phyloP scores from a whole-genome alignment of 2,113 vertebrate genomes.

The Archilochus colubris region DNA sequence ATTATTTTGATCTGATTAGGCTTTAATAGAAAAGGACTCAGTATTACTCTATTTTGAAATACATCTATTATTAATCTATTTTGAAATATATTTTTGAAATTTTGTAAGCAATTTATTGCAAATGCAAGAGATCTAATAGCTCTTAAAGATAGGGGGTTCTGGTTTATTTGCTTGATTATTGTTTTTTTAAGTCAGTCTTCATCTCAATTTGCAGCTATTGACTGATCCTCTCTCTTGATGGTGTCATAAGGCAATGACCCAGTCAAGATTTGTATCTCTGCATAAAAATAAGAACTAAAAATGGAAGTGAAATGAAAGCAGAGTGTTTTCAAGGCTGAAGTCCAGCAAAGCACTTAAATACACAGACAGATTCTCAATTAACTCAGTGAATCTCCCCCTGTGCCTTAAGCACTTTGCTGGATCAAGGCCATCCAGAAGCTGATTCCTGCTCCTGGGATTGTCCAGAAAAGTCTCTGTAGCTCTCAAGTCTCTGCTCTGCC shows the following conservation, averaged over 20 bases:
- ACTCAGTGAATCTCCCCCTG: background rate
- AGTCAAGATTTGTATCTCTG: background rate
- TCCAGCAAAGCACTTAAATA: constrained; percentile 31
- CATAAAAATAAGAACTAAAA: background rate
- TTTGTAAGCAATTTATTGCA: background rate
- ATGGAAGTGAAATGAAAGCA: background rate
- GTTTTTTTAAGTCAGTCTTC: background rate
- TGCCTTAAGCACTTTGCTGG: background rate
- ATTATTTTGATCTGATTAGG: background rate
- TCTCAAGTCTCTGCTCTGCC: background rate
- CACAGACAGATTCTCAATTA: background rate
- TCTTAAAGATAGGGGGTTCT: background rate
- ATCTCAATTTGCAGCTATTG: background rate
- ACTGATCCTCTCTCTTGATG: background rate
- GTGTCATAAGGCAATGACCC: background rate
- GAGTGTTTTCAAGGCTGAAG: background rate
- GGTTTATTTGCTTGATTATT: no score
- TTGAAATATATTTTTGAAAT: background rate
- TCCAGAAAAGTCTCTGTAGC: background rate
- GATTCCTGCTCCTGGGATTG: background rate
- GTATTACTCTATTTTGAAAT: background rate
- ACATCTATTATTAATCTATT: background rate
- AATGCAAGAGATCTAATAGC: background rate
- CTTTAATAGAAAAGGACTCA: background rate
- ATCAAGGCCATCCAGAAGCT: background rate